These are phyloP conservation scores for Agrypnus murinus DNA, from an alignment of 2,888 invertebrate genomes.

Conservation along the genomic window DNA sequence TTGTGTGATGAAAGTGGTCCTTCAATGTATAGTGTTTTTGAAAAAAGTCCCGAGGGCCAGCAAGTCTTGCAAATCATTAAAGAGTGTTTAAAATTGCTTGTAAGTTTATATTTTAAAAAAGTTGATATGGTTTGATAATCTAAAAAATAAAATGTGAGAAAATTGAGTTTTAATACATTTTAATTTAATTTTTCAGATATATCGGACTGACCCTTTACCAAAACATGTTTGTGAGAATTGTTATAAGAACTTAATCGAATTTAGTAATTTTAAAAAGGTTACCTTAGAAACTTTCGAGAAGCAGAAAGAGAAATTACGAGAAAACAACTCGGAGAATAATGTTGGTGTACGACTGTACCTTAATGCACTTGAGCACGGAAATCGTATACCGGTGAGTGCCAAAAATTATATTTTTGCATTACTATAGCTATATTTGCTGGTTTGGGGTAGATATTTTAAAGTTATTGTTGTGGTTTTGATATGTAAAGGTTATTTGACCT, in stretches of 20 bases:
- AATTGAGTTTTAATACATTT: too few species aligned
- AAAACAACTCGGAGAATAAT: constrained; percentile 51
- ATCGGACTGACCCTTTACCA: constrained; percentile 68
- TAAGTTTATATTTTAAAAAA: constrained; percentile 61
- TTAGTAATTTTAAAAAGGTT: constrained; percentile 64
- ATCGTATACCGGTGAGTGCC: constrained; percentile 8
- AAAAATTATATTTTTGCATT: neutral
- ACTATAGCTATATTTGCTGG: too few species aligned
- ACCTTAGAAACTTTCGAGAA: constrained; percentile 63
- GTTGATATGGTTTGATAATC: too few species aligned
- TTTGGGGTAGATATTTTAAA: neutral
- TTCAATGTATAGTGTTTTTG: constrained; percentile 68
- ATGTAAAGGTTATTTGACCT: constrained; percentile 13
- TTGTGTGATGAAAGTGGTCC: constrained; percentile 64
- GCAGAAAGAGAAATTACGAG: constrained; percentile 60
- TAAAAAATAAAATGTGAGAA: too few species aligned
- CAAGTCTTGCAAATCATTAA: constrained; percentile 68
- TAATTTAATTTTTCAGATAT: constrained; percentile 64
- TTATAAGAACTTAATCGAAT: constrained; percentile 62
- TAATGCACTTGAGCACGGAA: constrained; percentile 55
- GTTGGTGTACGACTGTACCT: constrained; percentile 57
- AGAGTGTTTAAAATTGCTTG: constrained; percentile 68
- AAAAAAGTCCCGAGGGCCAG: constrained; percentile 67
- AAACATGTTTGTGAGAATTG: constrained; percentile 68
- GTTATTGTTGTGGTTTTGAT: neutral